Evolutionary conservation across 2,113 vertebrate genomes (phyloP).

Genomic region (Scophthalmus maximus): DNA sequence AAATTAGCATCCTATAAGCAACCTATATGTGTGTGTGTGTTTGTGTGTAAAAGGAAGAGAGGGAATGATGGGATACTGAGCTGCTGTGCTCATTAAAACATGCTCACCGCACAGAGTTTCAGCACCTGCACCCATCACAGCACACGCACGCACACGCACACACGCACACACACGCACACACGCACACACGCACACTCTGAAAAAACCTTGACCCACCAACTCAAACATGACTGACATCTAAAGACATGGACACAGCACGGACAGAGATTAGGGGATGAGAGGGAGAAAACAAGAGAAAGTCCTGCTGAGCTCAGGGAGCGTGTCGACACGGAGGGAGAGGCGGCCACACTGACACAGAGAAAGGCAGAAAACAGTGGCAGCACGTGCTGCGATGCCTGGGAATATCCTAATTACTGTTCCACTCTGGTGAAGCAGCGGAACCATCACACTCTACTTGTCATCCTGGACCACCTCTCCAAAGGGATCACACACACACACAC

Average conservation of each 20-base stretch:
- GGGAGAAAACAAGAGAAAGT: conserved; percentile 6
- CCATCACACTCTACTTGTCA: conserved; percentile 49
- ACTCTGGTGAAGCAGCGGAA: conserved; percentile 25
- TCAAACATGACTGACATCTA: conserved; percentile 48
- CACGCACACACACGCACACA: conserved; percentile 47
- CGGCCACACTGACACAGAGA: conserved; percentile 20
- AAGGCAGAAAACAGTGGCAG: conserved; percentile 32
- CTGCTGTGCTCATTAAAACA: conserved; percentile 71
- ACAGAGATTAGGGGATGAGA: conserved; percentile 8
- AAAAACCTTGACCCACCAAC: conserved; percentile 50
- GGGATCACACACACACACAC: conserved; percentile 10
- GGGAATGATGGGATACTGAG: conserved; percentile 30
- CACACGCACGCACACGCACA: conserved; percentile 3
- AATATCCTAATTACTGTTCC: conserved; percentile 20
- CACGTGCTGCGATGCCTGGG: conserved; percentile 19
- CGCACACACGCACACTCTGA: conserved; percentile 30
- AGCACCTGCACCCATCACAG: conserved; percentile 75
- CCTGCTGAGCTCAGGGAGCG: too few species aligned
- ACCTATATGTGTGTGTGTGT: conserved; percentile 21
- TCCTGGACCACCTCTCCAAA: conserved; percentile 37
- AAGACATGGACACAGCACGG: conserved; percentile 32
- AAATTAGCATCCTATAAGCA: conserved; percentile 43
- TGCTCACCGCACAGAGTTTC: conserved; percentile 75
- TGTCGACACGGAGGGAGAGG: conserved; percentile 18
- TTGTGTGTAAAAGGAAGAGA: conserved; percentile 42